Conservation (phyloP, 2,797 vertebrate genomes). For the Chloroceryle inda region DNA sequence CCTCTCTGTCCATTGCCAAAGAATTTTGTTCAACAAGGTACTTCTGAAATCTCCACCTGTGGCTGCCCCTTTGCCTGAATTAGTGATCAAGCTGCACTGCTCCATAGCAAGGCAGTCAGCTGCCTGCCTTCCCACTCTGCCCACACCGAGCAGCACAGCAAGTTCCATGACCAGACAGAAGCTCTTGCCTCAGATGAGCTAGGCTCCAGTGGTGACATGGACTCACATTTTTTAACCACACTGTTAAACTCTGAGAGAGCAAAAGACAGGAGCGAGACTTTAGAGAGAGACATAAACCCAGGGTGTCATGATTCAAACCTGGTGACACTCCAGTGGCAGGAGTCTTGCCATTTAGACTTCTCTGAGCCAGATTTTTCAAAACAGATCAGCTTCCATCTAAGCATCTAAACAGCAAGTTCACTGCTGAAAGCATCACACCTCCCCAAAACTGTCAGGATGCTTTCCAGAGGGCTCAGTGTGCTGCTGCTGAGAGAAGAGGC, state of each 20-base stretch:
- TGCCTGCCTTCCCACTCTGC: not conserved
- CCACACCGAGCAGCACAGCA: not conserved
- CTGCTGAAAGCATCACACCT: not conserved
- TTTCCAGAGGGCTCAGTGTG: not conserved
- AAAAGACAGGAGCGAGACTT: not conserved
- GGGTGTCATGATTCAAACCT: not conserved
- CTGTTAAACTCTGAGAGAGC: not conserved
- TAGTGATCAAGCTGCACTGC: not conserved
- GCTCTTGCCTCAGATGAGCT: not conserved
- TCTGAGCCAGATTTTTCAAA: not conserved
- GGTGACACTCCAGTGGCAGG: not conserved
- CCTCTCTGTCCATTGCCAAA: not conserved
- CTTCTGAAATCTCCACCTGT: not conserved
- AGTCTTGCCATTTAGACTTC: not conserved
- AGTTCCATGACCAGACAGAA: not conserved
- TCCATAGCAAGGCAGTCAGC: not conserved
- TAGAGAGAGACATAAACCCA: not conserved
- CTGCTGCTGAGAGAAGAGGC: not conserved
- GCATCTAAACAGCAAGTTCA: not conserved
- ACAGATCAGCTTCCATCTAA: not conserved
- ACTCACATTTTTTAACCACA: fast-evolving
- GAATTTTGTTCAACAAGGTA: not conserved
- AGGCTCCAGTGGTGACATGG: not conserved
- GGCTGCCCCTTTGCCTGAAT: not conserved
- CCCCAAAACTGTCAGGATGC: not conserved